These are phyloP conservation scores for Tuberolachnus salignus DNA, from an alignment of 2,888 invertebrate genomes.

Conservation along the genomic window DNA sequence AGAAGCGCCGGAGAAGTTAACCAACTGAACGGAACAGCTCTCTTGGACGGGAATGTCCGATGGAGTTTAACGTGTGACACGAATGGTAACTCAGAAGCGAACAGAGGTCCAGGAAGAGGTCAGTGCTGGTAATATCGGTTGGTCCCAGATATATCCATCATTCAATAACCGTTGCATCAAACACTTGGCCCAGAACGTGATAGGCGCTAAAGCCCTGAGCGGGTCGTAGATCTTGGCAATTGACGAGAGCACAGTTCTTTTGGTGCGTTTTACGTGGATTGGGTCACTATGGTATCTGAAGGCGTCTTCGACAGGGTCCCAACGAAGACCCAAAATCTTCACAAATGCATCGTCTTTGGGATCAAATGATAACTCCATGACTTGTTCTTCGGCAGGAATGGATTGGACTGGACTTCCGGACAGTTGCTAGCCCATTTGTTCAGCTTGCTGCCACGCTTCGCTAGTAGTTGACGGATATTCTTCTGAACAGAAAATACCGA, in stretches of 20 bases:
- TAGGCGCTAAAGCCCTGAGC: conserved; percentile 33
- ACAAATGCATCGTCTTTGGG: neutral
- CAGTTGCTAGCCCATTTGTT: conserved; percentile 13
- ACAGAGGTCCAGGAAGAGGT: neutral
- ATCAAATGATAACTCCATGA: conserved; percentile 1
- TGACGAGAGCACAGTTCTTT: conserved; percentile 29
- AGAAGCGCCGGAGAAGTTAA: neutral
- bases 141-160: conserved; percentile 45
- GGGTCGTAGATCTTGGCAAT: conserved; percentile 44
- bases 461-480: neutral
- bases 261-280: conserved; percentile 17
- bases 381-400: neutral
- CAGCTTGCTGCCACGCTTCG: neutral
- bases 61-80: neutral
- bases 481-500: neutral
- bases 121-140: conserved; percentile 5
- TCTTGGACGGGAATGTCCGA: neutral
- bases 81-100: neutral
- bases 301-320: neutral
- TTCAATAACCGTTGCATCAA: conserved; percentile 51
- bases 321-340: conserved; percentile 22
- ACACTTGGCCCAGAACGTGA: conserved; percentile 37
- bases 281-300: conserved; percentile 1
- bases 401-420: neutral
- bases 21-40: neutral